Base-by-base conservation (phyloP, 2,797 vertebrate species). In the Garrulus glandarius region DNA sequence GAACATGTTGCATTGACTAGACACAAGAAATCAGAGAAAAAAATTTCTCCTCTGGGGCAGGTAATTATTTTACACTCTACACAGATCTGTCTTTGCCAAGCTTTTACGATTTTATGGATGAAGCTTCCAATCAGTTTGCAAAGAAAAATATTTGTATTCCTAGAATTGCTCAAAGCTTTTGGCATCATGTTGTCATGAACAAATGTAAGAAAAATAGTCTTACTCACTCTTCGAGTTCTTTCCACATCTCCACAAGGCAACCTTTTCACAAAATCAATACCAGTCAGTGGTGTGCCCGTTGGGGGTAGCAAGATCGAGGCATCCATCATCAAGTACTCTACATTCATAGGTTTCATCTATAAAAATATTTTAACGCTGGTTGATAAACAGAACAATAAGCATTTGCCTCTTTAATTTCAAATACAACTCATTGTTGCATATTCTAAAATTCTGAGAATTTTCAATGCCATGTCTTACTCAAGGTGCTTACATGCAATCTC, bases 271-370 rank as follows among this genome's bases (percentile, higher is more conserved):
- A 99, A 99, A 96, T 99, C 99, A 29, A 99, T 99, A 55, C 99
- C 99, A 0, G 99, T 99, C 92, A 99, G 98, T 1, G 99, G 99
- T 1, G 99, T 99, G 36, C 99, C 99, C 10, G 99, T 99, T 26
- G 99, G 99, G 16, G 99, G 99, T 80, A 99, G 98, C 84, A 99
- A 97, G 83, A 99, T 99, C 1, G 99, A 99, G 30, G 99, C 99
- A 10, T 99, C 99, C 99, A 99, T 99, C 99, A 99, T 99, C 80
- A 99, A 98, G 93, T 99, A 99, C 81, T 99, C 99, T 68, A 99
- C 99, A n/a, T 99, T 99, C 95, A 99, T 98, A 27, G 99, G 99
- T 94, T 99, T 99, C 97, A 98, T 99, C 99, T 99, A 95, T 47
- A 87, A 96, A 95, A 93, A 83, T 59, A 96, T 59, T 64, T 77